phyloP scores from a whole-genome alignment of 2,113 vertebrate species.

The Lepus europaeus region DNA sequence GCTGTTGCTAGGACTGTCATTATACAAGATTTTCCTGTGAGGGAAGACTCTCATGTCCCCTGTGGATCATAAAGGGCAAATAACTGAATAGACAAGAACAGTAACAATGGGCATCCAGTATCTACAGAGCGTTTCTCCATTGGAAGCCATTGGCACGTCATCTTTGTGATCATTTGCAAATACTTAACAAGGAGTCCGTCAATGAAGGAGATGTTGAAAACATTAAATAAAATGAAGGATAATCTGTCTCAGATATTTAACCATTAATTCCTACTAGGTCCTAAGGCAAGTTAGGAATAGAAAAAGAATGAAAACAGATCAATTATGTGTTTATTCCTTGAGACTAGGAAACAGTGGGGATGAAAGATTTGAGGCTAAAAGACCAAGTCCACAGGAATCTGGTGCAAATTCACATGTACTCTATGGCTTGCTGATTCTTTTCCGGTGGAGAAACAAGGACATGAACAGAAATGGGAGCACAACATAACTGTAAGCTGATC shows the following conservation, averaged over 20 bases:
- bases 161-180: conserved; percentile 24
- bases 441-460: neutral
- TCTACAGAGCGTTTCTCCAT: neutral
- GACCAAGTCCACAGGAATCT: neutral
- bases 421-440: neutral
- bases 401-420: neutral
- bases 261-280: conserved; percentile 20
- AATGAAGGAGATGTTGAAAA: conserved; percentile 27
- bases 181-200: neutral
- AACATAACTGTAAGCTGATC: neutral
- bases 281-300: conserved; percentile 29
- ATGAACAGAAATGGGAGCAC: neutral
- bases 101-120: neutral
- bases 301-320: neutral
- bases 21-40: conserved; percentile 23
- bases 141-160: neutral
- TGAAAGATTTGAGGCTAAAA: neutral
- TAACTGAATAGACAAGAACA: conserved; percentile 7
- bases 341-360: neutral
- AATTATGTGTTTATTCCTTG: neutral
- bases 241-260: neutral
- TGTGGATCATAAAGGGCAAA: neutral
- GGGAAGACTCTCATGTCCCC: neutral
- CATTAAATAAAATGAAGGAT: neutral
- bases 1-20: neutral